Evolutionary conservation across 1,140 invertebrate species (phyloP).

Genomic region (Calephelis virginiensis): DNA sequence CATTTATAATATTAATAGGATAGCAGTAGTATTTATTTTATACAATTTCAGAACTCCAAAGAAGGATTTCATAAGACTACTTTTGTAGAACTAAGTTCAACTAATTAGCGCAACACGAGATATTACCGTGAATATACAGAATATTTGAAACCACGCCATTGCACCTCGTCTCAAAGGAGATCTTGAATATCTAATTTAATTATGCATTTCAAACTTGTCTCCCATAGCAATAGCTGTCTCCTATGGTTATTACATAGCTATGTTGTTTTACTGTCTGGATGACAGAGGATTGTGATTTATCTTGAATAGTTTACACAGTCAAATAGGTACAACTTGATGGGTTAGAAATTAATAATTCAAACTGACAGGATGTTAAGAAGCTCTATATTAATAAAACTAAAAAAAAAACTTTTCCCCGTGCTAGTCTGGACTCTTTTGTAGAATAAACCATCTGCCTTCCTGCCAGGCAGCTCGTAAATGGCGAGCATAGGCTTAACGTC

Average conservation of each 20-base stretch:
- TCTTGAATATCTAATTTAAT: conserved; percentile 32
- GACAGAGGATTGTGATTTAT: conserved; percentile 8
- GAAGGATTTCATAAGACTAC: not conserved
- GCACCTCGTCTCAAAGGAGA: conserved; percentile 28
- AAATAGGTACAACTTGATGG: not conserved
- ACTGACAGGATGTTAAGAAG: not conserved
- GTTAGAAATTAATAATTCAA: conserved; percentile 9
- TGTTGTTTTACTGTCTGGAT: conserved; percentile 19
- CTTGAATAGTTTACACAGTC: conserved; percentile 8
- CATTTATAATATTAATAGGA: too few relatives aligned
- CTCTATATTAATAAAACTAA: too few relatives aligned
- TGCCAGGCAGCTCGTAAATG: too few relatives aligned
- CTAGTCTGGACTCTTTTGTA: too few relatives aligned
- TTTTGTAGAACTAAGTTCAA: not conserved
- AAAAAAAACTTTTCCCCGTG: too few relatives aligned
- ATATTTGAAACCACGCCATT: conserved; percentile 16
- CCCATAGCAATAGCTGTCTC: conserved; percentile 19
- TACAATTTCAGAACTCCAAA: not conserved
- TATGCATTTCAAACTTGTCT: conserved; percentile 34
- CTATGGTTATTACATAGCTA: conserved; percentile 14
- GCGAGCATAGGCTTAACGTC: too few relatives aligned
- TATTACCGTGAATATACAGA: conserved; percentile 6
- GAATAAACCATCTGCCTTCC: too few relatives aligned
- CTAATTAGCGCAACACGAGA: conserved; percentile 4
- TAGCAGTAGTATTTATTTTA: not conserved